Base-by-base conservation (phyloP, 2,113 vertebrate species). In the Perccottus glenii region DNA sequence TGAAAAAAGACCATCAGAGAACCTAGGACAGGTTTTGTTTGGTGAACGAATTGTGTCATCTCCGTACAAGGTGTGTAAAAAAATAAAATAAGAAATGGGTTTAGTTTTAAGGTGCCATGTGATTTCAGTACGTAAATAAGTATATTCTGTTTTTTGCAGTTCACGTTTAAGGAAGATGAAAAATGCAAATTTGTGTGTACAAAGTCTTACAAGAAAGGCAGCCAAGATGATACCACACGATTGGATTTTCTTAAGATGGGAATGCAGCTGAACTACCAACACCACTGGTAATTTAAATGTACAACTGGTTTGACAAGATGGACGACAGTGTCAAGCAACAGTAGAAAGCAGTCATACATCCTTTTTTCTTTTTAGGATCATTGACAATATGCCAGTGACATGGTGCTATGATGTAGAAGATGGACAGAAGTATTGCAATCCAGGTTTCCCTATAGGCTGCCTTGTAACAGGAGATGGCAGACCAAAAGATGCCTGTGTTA, bases 321-420 rank as follows among this genome's bases (percentile, higher is more conserved):
- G 11, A 43, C 11, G 0, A 16, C 2, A 35, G 4, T 38, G 53
- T 11, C 5, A 33, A 15, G n/a, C 0, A 19, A 16, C 2, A 35
- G 4, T 38, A 58, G 14, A 7, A 33, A 15, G n/a, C 0, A 19
- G n/a, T 42, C 10, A 27, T 35, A 11, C 19, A 27, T 27, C 3
- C 3, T 61, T 45, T n/a, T 45, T 8, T 9, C 0, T 80, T 67
- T 81, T 2, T 80, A 99, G 97, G 98, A 99, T 99, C 81, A 92
- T 99, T 81, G 98, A 99, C 90, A 99, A 99, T 81, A 99, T 99
- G 96, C 98, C 98, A 11, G 98, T 99, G 52, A 99, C 98, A 0
- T 99, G 98, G 98, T 99, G 98, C 87, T 99, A 99, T 0, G 94
- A 96, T 9, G 96, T 99, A 33, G 98, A 99, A 88, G 95, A 96